These are phyloP conservation scores for Aspidiotus destructor DNA, from an alignment of 2,888 invertebrate genomes.

Conservation along the genomic window DNA sequence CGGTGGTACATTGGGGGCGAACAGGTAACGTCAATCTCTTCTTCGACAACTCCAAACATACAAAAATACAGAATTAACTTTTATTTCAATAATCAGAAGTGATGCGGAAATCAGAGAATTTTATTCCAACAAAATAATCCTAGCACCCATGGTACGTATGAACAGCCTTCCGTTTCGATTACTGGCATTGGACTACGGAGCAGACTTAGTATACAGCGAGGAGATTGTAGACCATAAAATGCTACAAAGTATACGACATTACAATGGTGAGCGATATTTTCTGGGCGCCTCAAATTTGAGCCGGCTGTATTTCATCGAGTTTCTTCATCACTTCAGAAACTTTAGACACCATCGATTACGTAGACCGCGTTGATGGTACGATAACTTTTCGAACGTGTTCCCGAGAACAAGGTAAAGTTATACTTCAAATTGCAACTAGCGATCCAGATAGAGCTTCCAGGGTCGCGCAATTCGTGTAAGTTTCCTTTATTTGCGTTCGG, in stretches of 20 bases:
- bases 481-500: constrained; percentile 35
- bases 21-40: no score
- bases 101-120: no score
- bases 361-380: constrained; percentile 79
- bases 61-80: no score
- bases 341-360: constrained; percentile 80
- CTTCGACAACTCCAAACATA: no score
- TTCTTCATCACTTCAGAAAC: constrained; percentile 55
- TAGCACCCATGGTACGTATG: constrained; percentile 95
- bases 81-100: no score
- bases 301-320: neutral
- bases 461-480: constrained; percentile 79
- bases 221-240: constrained; percentile 92
- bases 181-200: constrained; percentile 81
- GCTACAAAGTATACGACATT: constrained; percentile 63
- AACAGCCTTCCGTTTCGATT: constrained; percentile 88
- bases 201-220: constrained; percentile 91
- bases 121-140: constrained; percentile 52
- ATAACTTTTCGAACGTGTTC: constrained; percentile 84
- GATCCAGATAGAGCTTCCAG: constrained; percentile 74
- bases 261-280: constrained; percentile 57
- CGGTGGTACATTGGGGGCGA: no score
- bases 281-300: neutral
- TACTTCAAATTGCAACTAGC: constrained; percentile 90
- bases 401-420: constrained; percentile 67